Evolutionary conservation across 2,797 vertebrate genomes (phyloP).

Genomic region (Lycodopsis pacificus): DNA sequence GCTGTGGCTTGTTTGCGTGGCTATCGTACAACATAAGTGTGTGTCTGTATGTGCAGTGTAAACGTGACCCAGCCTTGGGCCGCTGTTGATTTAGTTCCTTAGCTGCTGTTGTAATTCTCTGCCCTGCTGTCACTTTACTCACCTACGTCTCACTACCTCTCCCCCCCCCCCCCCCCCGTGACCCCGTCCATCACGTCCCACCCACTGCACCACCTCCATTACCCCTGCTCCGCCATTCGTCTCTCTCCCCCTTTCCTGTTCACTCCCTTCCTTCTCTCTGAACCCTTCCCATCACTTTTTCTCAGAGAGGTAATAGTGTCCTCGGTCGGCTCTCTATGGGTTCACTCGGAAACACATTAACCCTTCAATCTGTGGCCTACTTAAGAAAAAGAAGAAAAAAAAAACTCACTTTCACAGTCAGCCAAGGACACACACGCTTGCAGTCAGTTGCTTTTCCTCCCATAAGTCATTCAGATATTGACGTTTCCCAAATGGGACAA

Average conservation of each 20-base stretch:
- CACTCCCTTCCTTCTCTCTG: constrained; percentile 7
- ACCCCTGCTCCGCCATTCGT: constrained; percentile 14
- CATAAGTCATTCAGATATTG: constrained; percentile 69
- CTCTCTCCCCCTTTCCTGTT: constrained; percentile 14
- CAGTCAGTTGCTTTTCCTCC: constrained; percentile 42
- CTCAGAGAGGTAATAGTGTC: constrained; percentile 57
- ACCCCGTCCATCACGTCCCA: constrained; percentile 36
- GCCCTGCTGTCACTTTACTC: constrained; percentile 42
- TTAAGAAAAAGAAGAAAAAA: constrained; percentile 44
- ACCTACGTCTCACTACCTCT: constrained; percentile 45
- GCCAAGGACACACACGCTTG: constrained; percentile 63
- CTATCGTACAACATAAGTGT: constrained; percentile 8
- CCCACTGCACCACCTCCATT: constrained; percentile 32
- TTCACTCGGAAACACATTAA: constrained; percentile 75
- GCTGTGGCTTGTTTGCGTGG: neutral
- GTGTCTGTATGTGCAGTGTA: constrained; percentile 1
- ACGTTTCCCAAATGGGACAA: constrained; percentile 64
- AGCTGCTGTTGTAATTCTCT: constrained; percentile 45
- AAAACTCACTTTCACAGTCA: constrained; percentile 67
- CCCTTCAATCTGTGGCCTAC: constrained; percentile 71
- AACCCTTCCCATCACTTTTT: constrained; percentile 27
- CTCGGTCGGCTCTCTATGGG: constrained; percentile 70
- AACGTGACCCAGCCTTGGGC: constrained; percentile 12
- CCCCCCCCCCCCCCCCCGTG: constrained; percentile 10
- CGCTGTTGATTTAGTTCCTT: constrained; percentile 33